These are phyloP conservation scores for Podabrus alpinus DNA, from an alignment of 2,888 invertebrate genomes.

Conservation along the genomic window DNA sequence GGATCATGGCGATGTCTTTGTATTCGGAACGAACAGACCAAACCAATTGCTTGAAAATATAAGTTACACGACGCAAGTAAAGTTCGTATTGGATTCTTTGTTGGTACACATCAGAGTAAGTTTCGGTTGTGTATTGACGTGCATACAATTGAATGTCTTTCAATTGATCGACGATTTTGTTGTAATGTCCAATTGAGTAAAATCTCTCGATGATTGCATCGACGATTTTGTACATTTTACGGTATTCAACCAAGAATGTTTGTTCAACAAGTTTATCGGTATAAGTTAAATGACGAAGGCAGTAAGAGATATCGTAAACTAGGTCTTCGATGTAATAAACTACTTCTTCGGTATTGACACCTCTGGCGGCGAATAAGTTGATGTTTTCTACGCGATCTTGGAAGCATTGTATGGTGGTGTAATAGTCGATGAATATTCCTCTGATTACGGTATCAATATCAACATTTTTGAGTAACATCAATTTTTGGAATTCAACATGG, in stretches of 20 bases:
- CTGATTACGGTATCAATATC: neutral
- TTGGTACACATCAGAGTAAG: neutral
- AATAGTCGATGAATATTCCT: slow-evolving; percentile 13
- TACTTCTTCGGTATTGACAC: neutral
- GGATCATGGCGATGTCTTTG: neutral
- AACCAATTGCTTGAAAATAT: slow-evolving; percentile 5
- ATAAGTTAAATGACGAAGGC: neutral
- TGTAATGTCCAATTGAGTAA: neutral
- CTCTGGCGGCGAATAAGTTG: neutral
- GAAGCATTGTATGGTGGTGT: slow-evolving; percentile 2
- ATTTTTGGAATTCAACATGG: slow-evolving; percentile 12
- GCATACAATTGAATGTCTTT: slow-evolving; percentile 8
- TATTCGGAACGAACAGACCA: slow-evolving; percentile 3
- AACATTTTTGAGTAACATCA: neutral
- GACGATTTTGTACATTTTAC: slow-evolving; percentile 7
- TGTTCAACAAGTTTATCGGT: slow-evolving; percentile 1
- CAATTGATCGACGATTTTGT: slow-evolving; percentile 6
- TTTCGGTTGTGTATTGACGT: neutral
- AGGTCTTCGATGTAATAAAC: slow-evolving; percentile 4
- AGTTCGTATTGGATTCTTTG: neutral
- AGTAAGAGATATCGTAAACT: slow-evolving; percentile 2
- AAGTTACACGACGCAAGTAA: neutral
- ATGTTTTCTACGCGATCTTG: slow-evolving; percentile 7
- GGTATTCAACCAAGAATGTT: slow-evolving; percentile 6
- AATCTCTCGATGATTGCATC: slow-evolving; percentile 9